These are phyloP conservation scores for Oreochromis grahami DNA, from an alignment of 2,797 vertebrate species.

Conservation along the genomic window DNA sequence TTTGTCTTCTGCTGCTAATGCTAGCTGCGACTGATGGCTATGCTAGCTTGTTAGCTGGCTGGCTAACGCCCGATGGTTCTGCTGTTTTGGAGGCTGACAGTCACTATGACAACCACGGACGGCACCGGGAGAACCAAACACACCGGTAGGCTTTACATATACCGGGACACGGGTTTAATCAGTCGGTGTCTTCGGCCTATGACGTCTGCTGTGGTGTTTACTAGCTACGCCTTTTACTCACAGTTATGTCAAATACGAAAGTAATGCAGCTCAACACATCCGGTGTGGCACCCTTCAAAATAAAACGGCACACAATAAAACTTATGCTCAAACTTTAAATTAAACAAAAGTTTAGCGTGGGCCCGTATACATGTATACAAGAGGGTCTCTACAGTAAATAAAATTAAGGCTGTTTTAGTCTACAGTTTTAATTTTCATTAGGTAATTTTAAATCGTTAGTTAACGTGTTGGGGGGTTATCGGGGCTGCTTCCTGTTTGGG, in stretches of 20 bases:
- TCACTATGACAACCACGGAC: background rate
- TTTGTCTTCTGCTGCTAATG: slow-evolving; percentile 28
- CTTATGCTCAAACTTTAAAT: background rate
- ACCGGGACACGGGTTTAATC: background rate
- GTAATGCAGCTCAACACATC: background rate
- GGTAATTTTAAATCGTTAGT: background rate
- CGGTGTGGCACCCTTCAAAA: slow-evolving; percentile 31
- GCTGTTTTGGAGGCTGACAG: slow-evolving; percentile 13
- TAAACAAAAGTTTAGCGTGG: background rate
- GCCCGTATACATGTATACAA: background rate
- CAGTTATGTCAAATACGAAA: background rate
- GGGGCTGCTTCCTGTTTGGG: slow-evolving; percentile 50
- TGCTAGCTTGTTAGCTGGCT: slow-evolving; percentile 45
- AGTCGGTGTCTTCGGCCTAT: background rate
- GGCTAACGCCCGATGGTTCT: slow-evolving; percentile 38
- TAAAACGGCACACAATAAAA: background rate
- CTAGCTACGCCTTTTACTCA: slow-evolving; percentile 48
- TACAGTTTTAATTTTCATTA: rapidly evolving
- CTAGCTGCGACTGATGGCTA: slow-evolving; percentile 25
- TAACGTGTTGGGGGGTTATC: background rate
- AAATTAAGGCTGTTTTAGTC: rapidly evolving
- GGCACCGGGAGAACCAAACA: background rate
- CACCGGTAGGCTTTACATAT: background rate
- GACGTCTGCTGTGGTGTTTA: slow-evolving; percentile 38
- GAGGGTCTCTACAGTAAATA: background rate